Percentiles rank a stretch among this genome's conserved stretches.
Conservation (phyloP, 2,888 invertebrate species). For the Andrena camellia region DNA sequence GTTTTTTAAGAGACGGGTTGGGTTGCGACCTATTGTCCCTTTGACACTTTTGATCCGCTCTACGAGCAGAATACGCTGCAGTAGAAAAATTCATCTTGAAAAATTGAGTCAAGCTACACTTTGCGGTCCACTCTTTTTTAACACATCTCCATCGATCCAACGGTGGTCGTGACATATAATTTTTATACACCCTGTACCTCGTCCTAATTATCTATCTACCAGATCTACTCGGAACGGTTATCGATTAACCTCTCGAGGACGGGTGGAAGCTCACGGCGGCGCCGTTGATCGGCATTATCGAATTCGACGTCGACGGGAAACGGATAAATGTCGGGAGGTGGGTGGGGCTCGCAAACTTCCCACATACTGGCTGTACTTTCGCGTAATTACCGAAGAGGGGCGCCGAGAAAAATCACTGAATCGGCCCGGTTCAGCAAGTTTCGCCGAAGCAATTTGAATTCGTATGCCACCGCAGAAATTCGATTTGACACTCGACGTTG, state of each 20-base stretch:
- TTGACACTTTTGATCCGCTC: no score
- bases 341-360: slow-evolving; percentile 41
- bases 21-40: no score
- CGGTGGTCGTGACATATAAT: no score
- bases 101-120: no score
- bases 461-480: slow-evolving; percentile 71
- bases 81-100: no score
- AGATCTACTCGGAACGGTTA: slow-evolving; percentile 12
- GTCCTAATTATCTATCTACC: slow-evolving; percentile 32
- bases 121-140: no score
- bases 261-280: not conserved
- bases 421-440: slow-evolving; percentile 60
- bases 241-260: slow-evolving; percentile 39
- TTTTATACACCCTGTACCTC: not conserved
- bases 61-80: no score
- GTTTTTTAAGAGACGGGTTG: no score
- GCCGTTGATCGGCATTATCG: slow-evolving; percentile 55
- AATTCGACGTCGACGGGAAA: slow-evolving; percentile 40
- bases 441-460: slow-evolving; percentile 71
- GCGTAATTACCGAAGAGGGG: slow-evolving; percentile 50
- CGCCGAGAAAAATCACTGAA: slow-evolving; percentile 63
- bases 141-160: no score
- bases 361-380: slow-evolving; percentile 40
- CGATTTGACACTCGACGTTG: slow-evolving; percentile 73
- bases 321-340: slow-evolving; percentile 22